phyloP scores from a whole-genome alignment of 1,140 invertebrate species.

The Papilio machaon region DNA sequence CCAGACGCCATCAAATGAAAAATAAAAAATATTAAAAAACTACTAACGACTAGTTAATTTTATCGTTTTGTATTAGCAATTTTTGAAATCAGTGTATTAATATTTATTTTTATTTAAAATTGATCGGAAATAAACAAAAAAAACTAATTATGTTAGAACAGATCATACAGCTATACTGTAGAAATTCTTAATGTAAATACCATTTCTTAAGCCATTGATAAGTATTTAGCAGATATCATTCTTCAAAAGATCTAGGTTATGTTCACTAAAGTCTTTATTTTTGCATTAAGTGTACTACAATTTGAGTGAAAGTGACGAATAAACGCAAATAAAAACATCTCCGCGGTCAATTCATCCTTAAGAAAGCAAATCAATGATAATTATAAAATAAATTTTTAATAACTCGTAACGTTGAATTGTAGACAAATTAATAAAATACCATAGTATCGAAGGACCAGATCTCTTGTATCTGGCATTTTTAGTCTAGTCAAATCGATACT shows the following conservation, averaged over 20 bases:
- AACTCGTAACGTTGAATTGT: neutral
- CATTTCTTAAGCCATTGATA: neutral
- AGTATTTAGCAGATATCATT: neutral
- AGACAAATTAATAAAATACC: neutral
- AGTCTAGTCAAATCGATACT: neutral
- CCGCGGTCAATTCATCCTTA: neutral
- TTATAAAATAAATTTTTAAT: neutral
- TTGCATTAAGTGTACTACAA: slow-evolving; percentile 8
- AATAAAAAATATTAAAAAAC: too few species aligned
- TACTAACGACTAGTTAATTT: too few species aligned
- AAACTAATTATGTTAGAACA: too few species aligned
- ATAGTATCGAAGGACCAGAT: neutral
- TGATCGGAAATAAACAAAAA: too few species aligned
- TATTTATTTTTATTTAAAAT: too few species aligned
- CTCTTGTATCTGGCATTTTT: neutral
- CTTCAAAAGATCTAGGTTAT: neutral
- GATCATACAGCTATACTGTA: too few species aligned
- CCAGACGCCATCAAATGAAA: neutral
- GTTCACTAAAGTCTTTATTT: neutral
- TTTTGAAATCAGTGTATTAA: too few species aligned
- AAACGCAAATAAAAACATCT: neutral
- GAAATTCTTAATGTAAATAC: neutral
- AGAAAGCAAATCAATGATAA: neutral
- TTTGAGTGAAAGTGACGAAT: slow-evolving; percentile 4
- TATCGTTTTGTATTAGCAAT: too few species aligned